Base-by-base conservation (phyloP, 1,140 invertebrate species). In the Lepidurus arcticus region DNA sequence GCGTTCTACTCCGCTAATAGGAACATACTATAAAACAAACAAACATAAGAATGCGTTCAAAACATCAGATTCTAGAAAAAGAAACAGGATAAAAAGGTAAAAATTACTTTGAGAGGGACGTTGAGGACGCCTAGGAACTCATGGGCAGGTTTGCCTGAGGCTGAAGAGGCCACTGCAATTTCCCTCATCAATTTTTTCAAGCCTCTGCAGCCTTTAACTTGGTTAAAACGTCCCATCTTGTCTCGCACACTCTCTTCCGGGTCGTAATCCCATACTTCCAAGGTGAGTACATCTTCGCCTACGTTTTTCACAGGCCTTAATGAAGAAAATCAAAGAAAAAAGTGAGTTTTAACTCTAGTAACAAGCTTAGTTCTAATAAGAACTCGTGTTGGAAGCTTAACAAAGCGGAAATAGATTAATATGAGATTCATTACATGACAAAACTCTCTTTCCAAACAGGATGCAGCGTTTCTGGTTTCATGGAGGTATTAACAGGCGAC, bases 371-470 rank as follows among this genome's bases (percentile, higher is more conserved):
- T 42, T 5, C 74, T 24, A 42, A 43, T 42, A 73, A 47, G 73
- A 10, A 74, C 83, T 84, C 84, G 82, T 90, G 90, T 3, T 42
- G n/a, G 42, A 45, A 79, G 13, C 65, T 42, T 80, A 9, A 21
- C 2, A 42, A 44, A 26, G 44, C 43, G 13, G 11, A 21, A 78
- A 21, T 8, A 42, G 16, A 65, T 47, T 21, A 26, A 43, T 0
- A 43, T 0, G 74, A 45, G 47, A 34, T 16, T 4, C 44, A n/a
- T 93, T 88, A 97, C 95, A 98, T 89, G 84, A 94, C 93, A 86
- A 98, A 98, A 86, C 96, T 93, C 87, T 99, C 96, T 84, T 98
- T 96, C 96, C 97, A 99, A 24, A 91, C 86, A 0, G 97, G 97
- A 85, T 92, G 92, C 6, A 98, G 86, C 1, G 96, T 98, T 80